phyloP scores from a whole-genome alignment of 1,140 invertebrate genomes.

The Drosophila cardini region DNA sequence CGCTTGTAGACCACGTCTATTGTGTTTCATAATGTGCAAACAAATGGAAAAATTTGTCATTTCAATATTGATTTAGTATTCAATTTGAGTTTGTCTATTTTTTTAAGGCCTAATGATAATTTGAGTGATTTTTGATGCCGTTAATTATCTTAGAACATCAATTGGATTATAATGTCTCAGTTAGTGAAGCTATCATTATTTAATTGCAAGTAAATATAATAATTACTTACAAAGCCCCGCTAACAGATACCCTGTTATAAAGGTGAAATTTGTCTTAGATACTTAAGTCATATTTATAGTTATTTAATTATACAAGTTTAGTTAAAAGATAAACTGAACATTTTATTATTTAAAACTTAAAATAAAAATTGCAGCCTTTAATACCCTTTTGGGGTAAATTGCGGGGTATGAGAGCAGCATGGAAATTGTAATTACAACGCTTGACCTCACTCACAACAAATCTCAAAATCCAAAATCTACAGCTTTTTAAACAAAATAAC shows the following conservation, averaged over 20 bases:
- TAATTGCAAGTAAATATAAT: conserved; percentile 5
- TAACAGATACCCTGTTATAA: background rate
- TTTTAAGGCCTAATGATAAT: conserved; percentile 50
- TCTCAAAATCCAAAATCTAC: conserved; percentile 5
- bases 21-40: conserved; percentile 34
- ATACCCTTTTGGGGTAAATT: background rate
- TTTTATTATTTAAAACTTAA: too few relatives aligned
- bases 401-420: background rate
- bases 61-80: background rate
- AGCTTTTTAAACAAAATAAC: conserved; percentile 10
- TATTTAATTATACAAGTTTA: too few relatives aligned
- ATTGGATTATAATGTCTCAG: conserved; percentile 27
- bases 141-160: conserved; percentile 25
- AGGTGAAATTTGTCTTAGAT: too few relatives aligned
- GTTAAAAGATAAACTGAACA: too few relatives aligned
- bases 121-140: conserved; percentile 59
- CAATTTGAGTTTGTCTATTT: background rate
- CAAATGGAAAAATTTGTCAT: conserved; percentile 11
- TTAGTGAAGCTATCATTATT: conserved; percentile 29
- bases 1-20: conserved; percentile 27
- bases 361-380: too few relatives aligned
- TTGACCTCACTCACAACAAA: conserved; percentile 15
- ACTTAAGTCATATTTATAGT: too few relatives aligned
- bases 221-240: background rate
- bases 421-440: conserved; percentile 17